phyloP scores from a whole-genome alignment of 2,113 vertebrate genomes.

The Pungitius pungitius region DNA sequence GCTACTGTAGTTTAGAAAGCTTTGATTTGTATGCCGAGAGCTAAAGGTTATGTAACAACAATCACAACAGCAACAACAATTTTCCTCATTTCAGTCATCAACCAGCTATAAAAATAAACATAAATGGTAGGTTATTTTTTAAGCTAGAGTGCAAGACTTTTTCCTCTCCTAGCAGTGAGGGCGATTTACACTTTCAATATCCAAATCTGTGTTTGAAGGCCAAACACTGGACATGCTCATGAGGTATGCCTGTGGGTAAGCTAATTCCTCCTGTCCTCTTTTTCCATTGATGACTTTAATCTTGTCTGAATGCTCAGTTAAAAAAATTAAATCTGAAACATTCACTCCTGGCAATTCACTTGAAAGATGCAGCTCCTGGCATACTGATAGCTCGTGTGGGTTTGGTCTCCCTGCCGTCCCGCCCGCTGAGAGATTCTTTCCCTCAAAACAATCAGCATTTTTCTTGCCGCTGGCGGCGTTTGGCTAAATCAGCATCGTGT shows the following conservation, averaged over 20 bases:
- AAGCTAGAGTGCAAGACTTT: neutral
- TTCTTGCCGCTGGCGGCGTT: neutral
- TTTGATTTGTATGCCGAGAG: neutral
- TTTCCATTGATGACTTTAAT: neutral
- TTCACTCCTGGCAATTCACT: too few species aligned
- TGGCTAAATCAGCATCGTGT: neutral
- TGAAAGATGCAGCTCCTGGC: too few species aligned
- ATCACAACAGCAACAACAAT: neutral
- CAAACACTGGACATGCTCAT: neutral
- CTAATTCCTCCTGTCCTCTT: too few species aligned
- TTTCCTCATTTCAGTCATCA: neutral
- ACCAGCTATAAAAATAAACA: neutral
- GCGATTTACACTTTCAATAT: neutral
- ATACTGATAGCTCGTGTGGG: too few species aligned
- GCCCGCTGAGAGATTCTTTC: too few species aligned
- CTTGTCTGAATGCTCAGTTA: neutral
- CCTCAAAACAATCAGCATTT: too few species aligned
- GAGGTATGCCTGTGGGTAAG: neutral
- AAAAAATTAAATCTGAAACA: too few species aligned
- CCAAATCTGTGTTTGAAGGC: neutral
- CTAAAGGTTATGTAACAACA: neutral
- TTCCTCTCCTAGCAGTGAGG: neutral
- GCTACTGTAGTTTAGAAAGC: neutral
- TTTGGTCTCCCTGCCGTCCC: too few species aligned
- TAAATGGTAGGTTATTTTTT: neutral